These are phyloP conservation scores for Podarcis siculus DNA, from an alignment of 2,797 vertebrate species.

Conservation along the genomic window DNA sequence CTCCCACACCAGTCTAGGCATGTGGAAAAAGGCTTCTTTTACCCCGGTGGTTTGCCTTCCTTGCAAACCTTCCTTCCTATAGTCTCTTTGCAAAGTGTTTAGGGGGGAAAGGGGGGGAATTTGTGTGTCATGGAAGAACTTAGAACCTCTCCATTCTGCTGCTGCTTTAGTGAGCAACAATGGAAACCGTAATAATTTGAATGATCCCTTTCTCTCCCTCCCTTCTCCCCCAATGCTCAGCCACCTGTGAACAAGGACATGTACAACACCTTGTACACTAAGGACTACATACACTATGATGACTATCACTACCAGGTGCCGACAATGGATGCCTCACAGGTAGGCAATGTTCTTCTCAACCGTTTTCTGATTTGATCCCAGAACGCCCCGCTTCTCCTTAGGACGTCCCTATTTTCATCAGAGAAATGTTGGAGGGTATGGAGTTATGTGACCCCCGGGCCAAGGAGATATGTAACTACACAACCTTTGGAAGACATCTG, in stretches of 20 bases:
- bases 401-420: too few relatives aligned
- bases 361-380: too few relatives aligned
- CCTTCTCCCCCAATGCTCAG: slow-evolving; percentile 41
- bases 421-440: too few relatives aligned
- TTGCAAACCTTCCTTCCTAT: too few relatives aligned
- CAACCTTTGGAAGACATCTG: too few relatives aligned
- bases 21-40: too few relatives aligned
- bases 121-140: not conserved
- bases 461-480: too few relatives aligned
- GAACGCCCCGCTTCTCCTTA: not conserved
- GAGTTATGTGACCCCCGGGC: too few relatives aligned
- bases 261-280: slow-evolving; percentile 63
- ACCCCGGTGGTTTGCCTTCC: too few relatives aligned
- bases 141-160: not conserved
- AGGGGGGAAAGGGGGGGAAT: not conserved
- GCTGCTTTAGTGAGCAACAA: not conserved
- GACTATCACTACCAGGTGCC: not conserved
- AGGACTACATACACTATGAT: slow-evolving; percentile 35
- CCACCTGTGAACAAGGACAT: slow-evolving; percentile 35
- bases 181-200: not conserved
- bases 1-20: too few relatives aligned
- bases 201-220: not conserved
- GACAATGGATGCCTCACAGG: slow-evolving; percentile 11
- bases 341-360: not conserved
- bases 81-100: not conserved